These are phyloP conservation scores for Drosophila teissieri DNA, from an alignment of 1,140 invertebrate genomes.

Conservation along the genomic window DNA sequence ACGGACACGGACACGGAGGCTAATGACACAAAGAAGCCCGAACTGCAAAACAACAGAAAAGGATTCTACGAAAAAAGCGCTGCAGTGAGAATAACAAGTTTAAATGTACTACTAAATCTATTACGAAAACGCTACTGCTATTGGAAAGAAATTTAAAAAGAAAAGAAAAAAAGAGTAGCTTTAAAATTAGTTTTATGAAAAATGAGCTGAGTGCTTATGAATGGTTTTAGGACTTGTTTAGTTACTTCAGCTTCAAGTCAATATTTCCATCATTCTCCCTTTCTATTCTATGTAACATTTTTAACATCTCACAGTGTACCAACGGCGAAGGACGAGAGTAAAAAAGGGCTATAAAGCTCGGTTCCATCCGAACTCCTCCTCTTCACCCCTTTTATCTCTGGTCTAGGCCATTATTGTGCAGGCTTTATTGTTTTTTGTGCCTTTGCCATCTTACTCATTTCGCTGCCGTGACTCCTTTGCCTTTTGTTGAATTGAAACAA, in stretches of 20 bases:
- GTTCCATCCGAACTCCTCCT: conserved; percentile 30
- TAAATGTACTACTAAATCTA: too few species aligned
- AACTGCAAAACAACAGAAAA: conserved; percentile 28
- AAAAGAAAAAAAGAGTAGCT: too few species aligned
- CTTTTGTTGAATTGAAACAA: conserved; percentile 81
- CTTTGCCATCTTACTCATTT: conserved; percentile 37
- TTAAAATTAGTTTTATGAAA: too few species aligned
- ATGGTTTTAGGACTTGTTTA: too few species aligned
- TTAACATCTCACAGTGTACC: conserved; percentile 2
- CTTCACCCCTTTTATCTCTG: conserved; percentile 19
- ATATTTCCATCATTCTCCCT: too few species aligned
- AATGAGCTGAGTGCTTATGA: too few species aligned
- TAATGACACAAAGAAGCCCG: conserved; percentile 68
- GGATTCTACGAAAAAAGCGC: conserved; percentile 8
- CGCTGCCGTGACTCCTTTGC: conserved; percentile 48
- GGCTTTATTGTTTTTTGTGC: conserved; percentile 38
- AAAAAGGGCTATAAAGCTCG: conserved; percentile 70
- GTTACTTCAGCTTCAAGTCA: too few species aligned
- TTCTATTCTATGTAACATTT: too few species aligned
- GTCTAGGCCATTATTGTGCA: conserved; percentile 55
- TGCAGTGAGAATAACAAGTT: background rate
- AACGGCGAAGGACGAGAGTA: conserved; percentile 19
- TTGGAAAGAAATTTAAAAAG: background rate
- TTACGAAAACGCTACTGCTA: too few species aligned
- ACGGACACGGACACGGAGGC: conserved; percentile 53